Evolutionary conservation across 2,888 invertebrate genomes (phyloP).

Genomic region (Tuberolachnus salignus): DNA sequence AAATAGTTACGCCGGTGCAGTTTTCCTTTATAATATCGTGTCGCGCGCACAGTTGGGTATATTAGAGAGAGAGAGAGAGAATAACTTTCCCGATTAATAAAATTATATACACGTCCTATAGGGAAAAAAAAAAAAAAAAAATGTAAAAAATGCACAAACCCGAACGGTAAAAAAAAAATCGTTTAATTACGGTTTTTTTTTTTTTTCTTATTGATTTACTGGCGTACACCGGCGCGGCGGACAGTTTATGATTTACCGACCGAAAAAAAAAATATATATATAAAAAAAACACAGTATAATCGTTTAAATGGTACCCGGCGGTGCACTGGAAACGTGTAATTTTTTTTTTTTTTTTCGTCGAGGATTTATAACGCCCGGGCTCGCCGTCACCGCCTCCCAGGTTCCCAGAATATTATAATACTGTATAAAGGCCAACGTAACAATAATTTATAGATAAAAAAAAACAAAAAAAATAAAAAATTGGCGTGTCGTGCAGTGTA

Average conservation of each 20-base stretch:
- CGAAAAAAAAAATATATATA: conserved; percentile 25
- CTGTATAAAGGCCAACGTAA: conserved; percentile 22
- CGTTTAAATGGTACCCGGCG: conserved; percentile 56
- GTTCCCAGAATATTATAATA: conserved; percentile 47
- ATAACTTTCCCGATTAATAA: too few relatives aligned
- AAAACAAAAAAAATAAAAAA: conserved; percentile 2
- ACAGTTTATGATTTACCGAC: conserved; percentile 55
- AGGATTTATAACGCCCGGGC: conserved; percentile 53
- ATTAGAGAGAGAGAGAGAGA: too few relatives aligned
- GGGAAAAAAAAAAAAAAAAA: too few relatives aligned
- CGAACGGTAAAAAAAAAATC: conserved; percentile 35
- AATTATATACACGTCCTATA: too few relatives aligned
- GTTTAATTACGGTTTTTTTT: conserved; percentile 42
- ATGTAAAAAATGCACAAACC: conserved; percentile 15
- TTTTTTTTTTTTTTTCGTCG: conserved; percentile 49
- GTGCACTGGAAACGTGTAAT: conserved; percentile 47
- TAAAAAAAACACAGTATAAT: conserved; percentile 24
- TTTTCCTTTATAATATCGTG: too few relatives aligned
- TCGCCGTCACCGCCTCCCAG: not conserved
- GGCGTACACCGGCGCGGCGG: conserved; percentile 13
- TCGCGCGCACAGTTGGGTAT: too few relatives aligned
- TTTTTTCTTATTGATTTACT: conserved; percentile 48
- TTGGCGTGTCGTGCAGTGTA: not conserved
- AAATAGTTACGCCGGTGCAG: too few relatives aligned
- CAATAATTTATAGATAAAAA: not conserved